Conservation (phyloP, 2,113 vertebrate genomes). For the Nannobrachium achirus region DNA sequence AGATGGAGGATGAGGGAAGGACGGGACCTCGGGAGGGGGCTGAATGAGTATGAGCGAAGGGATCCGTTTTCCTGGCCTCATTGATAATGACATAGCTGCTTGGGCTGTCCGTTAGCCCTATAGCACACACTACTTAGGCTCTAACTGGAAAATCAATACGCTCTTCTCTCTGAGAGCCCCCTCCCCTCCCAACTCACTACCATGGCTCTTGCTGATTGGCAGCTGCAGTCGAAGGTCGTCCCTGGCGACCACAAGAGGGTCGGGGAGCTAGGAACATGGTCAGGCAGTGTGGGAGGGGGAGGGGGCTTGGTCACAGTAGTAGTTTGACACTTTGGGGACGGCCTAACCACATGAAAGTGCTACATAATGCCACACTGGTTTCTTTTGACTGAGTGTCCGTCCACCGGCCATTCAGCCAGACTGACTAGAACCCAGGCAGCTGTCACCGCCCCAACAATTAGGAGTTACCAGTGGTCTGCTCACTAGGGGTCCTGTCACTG, state of each 20-base stretch:
- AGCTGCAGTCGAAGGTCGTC: constrained; percentile 95
- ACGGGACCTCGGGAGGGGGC: constrained; percentile 22
- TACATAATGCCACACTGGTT: constrained; percentile 87
- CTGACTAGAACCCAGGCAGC: constrained; percentile 49
- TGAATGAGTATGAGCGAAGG: constrained; percentile 84
- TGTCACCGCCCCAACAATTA: constrained; percentile 72
- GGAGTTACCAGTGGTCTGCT: constrained; percentile 60
- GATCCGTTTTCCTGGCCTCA: constrained; percentile 89
- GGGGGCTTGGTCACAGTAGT: constrained; percentile 68
- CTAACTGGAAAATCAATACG: constrained; percentile 99
- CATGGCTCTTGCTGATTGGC: constrained; percentile 93
- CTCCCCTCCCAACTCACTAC: constrained; percentile 74
- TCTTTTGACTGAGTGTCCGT: constrained; percentile 86
- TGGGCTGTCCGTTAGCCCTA: constrained; percentile 93
- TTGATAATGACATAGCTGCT: constrained; percentile 99
- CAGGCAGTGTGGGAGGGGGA: constrained; percentile 80
- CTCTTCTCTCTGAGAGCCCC: constrained; percentile 86
- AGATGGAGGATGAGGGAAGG: constrained; percentile 23
- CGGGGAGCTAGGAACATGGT: constrained; percentile 78
- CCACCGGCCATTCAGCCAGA: constrained; percentile 83
- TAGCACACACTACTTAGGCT: constrained; percentile 96
- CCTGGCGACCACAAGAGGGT: constrained; percentile 85
- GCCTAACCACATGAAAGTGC: constrained; percentile 89
- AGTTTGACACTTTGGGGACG: constrained; percentile 71
- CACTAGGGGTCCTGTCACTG: constrained; percentile 42